Evolutionary conservation across 2,888 invertebrate species (phyloP), one percentile per base, ranked within the genome.

Genomic region (Phyto melanocephala): DNA sequence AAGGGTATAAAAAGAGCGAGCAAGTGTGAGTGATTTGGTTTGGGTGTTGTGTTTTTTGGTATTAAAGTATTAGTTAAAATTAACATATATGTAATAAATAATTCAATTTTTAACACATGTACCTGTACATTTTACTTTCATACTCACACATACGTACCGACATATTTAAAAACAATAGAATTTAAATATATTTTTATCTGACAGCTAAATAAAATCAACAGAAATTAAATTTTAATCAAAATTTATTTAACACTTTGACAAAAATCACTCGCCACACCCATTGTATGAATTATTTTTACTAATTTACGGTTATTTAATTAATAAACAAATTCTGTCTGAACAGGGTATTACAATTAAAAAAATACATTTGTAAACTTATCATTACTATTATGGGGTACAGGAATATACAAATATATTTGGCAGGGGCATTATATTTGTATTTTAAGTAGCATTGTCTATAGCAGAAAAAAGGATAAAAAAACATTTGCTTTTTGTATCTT

Each of bases 51-150:
- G 1, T 42, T 56, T 70, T 24, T 35, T 15, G 47, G 78, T 70
- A 65, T 72, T 58, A 50, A 35, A 52, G 20, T 65, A 50, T 71
- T 58, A 79, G 35, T 28, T 37, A 20, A 62, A 56, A 78, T 81
- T 74, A 74, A 37, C 78, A 81, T 74, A 42, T 28, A n/a, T n/a
- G n/a, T n/a, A 50, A 75, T 78, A 78, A 81, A 68, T 81, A 56
- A 81, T 74, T 70, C 63, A 75, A 56, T 70, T 20, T 28, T 20
- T 17, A 60, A 22, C 45, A 58, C 42, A 63, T 68, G 62, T 67
- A 77, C 42, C 50, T 33, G 6, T n/a, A 47, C 22, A 54, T 11
- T 28, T 28, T 28, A 6, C 28, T 15, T 15, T 15, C 33, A 37
- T n/a, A 47, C 22, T 1, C 33, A 37, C 28, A 63, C 28, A 47